Percentiles rank a stretch among this genome's conserved stretches.
Conservation (phyloP, 2,113 vertebrate species). For the Amblyornis subalaris region DNA sequence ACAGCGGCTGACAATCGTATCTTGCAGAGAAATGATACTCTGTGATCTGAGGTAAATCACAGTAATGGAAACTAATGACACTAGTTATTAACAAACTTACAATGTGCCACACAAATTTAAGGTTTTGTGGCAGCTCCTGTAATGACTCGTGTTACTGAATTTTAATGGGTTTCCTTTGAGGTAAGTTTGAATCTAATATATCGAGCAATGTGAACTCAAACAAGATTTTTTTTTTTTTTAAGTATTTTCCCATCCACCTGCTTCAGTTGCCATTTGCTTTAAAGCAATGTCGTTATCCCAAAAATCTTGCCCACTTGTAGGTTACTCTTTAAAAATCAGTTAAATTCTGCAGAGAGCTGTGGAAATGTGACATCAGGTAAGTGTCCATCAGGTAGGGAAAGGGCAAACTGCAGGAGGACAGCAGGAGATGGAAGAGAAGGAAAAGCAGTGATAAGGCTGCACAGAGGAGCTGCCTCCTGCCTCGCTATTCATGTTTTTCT, state of each 20-base stretch:
- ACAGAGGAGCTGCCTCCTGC: not conserved
- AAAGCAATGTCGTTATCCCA: not conserved
- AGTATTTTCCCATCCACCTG: not conserved
- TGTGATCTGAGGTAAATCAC: conserved; percentile 82
- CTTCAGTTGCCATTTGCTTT: conserved; percentile 21
- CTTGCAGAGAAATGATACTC: conserved; percentile 81
- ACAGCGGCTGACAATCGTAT: conserved; percentile 82
- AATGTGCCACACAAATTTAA: conserved; percentile 72
- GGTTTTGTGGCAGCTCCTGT: conserved; percentile 70
- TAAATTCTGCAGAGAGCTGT: not conserved
- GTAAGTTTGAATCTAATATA: conserved; percentile 67
- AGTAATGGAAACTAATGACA: conserved; percentile 79
- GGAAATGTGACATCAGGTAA: not conserved
- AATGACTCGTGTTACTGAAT: conserved; percentile 70
- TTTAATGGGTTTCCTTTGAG: conserved; percentile 79
- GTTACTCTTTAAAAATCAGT: not conserved
- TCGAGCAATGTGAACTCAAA: conserved; percentile 35
- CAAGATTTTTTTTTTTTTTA: not conserved
- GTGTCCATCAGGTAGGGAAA: not conserved
- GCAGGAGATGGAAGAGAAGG: not conserved
- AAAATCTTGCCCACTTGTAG: not conserved
- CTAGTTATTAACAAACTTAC: conserved; percentile 77
- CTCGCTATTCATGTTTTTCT: conserved; percentile 20
- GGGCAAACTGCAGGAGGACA: not conserved
- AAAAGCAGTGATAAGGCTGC: not conserved